phyloP scores from a whole-genome alignment of 1,140 invertebrate species.

The Lordiphosa stackelbergi region DNA sequence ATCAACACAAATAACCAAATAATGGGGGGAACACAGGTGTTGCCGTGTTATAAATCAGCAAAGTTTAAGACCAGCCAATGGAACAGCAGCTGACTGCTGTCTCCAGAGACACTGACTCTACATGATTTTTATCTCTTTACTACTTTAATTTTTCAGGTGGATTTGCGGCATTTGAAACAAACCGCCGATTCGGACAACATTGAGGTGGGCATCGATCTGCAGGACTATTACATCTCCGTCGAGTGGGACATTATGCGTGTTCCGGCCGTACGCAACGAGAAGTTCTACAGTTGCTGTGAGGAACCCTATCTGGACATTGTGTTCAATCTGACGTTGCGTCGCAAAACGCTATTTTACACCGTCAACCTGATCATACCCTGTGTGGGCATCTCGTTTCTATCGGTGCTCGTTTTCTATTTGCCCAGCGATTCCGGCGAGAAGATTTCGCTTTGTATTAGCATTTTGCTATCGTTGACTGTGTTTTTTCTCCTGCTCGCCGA shows the following conservation, averaged over 20 bases:
- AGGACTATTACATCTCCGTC: slow-evolving; percentile 96
- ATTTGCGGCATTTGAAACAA: slow-evolving; percentile 90
- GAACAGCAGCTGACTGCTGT: slow-evolving; percentile 2
- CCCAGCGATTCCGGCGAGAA: slow-evolving; percentile 99
- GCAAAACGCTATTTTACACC: slow-evolving; percentile 98
- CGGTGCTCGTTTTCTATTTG: slow-evolving; percentile 98
- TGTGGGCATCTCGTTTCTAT: slow-evolving; percentile 97
- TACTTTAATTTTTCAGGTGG: slow-evolving; percentile 81
- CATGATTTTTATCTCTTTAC: neutral
- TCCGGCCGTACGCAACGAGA: slow-evolving; percentile 90
- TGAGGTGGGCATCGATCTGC: slow-evolving; percentile 92
- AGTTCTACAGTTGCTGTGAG: slow-evolving; percentile 93
- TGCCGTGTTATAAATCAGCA: slow-evolving; percentile 50
- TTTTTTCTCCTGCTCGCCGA: slow-evolving; percentile 98
- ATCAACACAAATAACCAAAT: slow-evolving; percentile 64
- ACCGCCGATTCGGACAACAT: slow-evolving; percentile 88
- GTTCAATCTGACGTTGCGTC: slow-evolving; percentile 96
- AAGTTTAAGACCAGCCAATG: slow-evolving; percentile 7
- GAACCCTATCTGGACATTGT: slow-evolving; percentile 97
- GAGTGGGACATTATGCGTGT: slow-evolving; percentile 98
- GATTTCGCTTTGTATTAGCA: slow-evolving; percentile 98
- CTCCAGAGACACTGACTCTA: slow-evolving; percentile 5
- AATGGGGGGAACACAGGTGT: slow-evolving; percentile 47
- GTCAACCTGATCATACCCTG: slow-evolving; percentile 97
- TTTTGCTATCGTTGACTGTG: slow-evolving; percentile 98